These are phyloP conservation scores for Abrostola tripartita DNA, from an alignment of 2,888 invertebrate species.

Conservation along the genomic window DNA sequence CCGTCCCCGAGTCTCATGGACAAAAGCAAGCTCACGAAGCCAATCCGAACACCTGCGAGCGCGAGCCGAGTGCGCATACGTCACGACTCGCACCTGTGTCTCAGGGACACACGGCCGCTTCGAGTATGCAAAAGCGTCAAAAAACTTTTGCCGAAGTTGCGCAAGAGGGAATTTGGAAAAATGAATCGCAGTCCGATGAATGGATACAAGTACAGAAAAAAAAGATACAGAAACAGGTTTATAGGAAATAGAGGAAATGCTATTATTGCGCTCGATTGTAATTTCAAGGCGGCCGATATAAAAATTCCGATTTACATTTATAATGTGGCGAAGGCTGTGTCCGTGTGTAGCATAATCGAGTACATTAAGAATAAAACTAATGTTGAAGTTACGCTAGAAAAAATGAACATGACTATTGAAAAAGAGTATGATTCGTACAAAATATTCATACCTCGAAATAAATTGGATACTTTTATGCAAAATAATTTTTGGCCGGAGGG, in stretches of 20 bases:
- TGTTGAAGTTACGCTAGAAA: background rate
- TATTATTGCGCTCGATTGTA: no score
- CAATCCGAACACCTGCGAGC: background rate
- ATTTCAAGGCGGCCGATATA: no score
- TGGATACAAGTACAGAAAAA: constrained; percentile 3
- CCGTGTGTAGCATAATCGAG: constrained; percentile 9
- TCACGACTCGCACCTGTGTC: background rate
- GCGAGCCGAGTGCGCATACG: background rate
- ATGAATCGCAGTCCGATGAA: background rate
- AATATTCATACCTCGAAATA: no score
- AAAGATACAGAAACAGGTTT: no score
- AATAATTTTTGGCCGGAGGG: constrained; percentile 11
- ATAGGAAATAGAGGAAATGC: no score
- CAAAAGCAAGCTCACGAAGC: background rate
- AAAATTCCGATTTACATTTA: constrained; percentile 21
- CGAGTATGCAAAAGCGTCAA: background rate
- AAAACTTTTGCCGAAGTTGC: background rate
- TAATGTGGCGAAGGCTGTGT: constrained; percentile 13
- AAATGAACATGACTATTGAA: constrained; percentile 7
- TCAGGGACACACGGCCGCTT: background rate
- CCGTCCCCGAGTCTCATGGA: background rate
- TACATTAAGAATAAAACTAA: constrained; percentile 6
- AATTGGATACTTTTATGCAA: constrained; percentile 4
- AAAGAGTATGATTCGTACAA: constrained; percentile 4
- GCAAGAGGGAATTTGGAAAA: constrained; percentile 2